Base-by-base conservation (phyloP, 1,140 invertebrate genomes). In the Papilio machaon region DNA sequence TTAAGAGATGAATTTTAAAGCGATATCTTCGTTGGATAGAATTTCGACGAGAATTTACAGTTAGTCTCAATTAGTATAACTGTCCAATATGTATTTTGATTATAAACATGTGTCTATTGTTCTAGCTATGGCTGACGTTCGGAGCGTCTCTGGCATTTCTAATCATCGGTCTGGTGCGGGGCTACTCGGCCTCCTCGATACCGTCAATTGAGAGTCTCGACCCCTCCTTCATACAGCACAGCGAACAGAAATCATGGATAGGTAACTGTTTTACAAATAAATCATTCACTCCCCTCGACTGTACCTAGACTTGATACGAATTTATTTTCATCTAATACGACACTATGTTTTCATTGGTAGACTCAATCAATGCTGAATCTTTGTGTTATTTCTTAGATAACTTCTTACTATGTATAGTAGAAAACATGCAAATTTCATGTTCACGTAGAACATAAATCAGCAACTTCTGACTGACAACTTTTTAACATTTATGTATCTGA, bases 131-230 rank as follows among this genome's bases (percentile, higher is more conserved):
- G 88, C 88, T 95, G 80, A 95, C 95, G 7, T 87, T 95, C 75
- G 94, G 93, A 13, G 95, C 95, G 0, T 95, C 95, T 13, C 82
- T 96, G 86, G 94, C 95, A 11, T 96, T 95, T 85, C 91, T 96
- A 19, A 95, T 95, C 70, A 95, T 95, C 46, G 96, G 96, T 5
- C 84, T 95, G 35, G 95, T 96, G 11, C 86, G 95, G 84, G 95
- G 95, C 4, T 96, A 95, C 86, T 95, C 95, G 1, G 94, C 95
- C 2, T 95, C 96, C n/a, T 95, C 94, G 1, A 89, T 96, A 46
- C 95, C 95, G 0, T 95, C 95, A 4, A 95, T 96, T 81, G 90
- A 94, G 80, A 82, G 82, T 38, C 67, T 82, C 38, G 87, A 94
- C 73, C 86, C 94, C 0, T 75, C 91, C 46, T 86, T 95, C 15